Base-by-base conservation (phyloP, 2,797 vertebrate genomes). In the Neosilurus hyrtlii region DNA sequence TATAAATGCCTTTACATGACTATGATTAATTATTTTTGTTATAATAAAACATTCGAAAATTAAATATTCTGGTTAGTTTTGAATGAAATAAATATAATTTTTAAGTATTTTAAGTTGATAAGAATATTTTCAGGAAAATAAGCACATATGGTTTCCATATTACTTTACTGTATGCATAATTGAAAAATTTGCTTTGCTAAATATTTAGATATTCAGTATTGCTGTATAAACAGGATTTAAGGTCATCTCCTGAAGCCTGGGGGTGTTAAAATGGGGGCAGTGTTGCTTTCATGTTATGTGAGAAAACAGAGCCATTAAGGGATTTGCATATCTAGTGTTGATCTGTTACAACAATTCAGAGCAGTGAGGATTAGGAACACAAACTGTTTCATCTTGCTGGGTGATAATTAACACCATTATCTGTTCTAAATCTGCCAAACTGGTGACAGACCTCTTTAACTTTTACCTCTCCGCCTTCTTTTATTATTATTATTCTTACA, bases 11-110 rank as follows among this genome's bases (percentile, higher is more conserved):
- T 91, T 90, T 92, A 91, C 92, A 88, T 86, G 88, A 89, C 22
- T 85, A 84, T 86, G 81, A 90, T 90, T 81, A 91, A 89, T 79
- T 93, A 92, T 94, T 94, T 94, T 95, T 93, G 88, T 84, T 90
- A 92, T 92, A 94, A 94, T 94, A 95, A 95, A 94, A 84, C 82
- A 61, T 70, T 87, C 79, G 85, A 86, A 86, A 85, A 61, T 77
- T 0, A 9, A 84, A 68, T 9, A 49, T 26, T 0, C 3, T 24
- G 66, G 18, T 68, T 4, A 43, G 0, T 9, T 49, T 49, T 70
- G 11, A 43, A 49, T 68, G 9, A 68, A 68, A 68, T 68, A 35
- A 14, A 7, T 72, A 24, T 63, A 1, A 20, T 9, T 65, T 35
- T 18, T 35, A 67, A 37, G 30, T 20, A 67, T 10, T 37, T 49